phyloP scores from a whole-genome alignment of 2,888 invertebrate species.

The Galeruca laticollis region DNA sequence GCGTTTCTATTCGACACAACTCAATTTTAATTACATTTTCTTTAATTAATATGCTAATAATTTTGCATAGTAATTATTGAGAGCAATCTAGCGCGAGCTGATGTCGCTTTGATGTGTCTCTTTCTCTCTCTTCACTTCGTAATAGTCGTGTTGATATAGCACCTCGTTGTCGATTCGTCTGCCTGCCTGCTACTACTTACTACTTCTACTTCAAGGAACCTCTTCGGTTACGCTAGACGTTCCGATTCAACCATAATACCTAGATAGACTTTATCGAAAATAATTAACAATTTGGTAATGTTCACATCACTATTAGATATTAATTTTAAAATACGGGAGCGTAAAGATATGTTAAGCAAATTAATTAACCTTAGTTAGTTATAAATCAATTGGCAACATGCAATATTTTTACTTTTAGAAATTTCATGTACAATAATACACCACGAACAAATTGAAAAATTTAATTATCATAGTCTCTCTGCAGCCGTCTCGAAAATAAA shows the following conservation, averaged over 20 bases:
- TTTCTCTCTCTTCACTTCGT: conserved; percentile 34
- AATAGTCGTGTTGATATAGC: background rate
- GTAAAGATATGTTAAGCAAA: background rate
- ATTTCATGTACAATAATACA: no score
- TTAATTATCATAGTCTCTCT: no score
- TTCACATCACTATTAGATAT: background rate
- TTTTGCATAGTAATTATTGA: conserved; percentile 70
- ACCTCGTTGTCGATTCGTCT: background rate
- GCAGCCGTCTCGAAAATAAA: no score
- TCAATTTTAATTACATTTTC: conserved; percentile 70
- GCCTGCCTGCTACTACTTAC: background rate
- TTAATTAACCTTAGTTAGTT: no score
- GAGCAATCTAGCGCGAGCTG: conserved; percentile 67
- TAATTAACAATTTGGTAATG: background rate
- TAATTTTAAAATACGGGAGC: background rate
- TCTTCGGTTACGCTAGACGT: background rate
- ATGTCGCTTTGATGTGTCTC: conserved; percentile 67
- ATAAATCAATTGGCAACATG: no score
- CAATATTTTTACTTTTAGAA: no score
- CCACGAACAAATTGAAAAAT: no score
- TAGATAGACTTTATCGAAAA: background rate
- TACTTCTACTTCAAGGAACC: background rate
- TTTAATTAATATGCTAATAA: conserved; percentile 71
- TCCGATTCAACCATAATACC: conserved; percentile 4
- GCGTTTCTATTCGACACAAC: conserved; percentile 66